Evolutionary conservation across 1,140 invertebrate species (phyloP).

Genomic region (Aphelinus atriplicis): DNA sequence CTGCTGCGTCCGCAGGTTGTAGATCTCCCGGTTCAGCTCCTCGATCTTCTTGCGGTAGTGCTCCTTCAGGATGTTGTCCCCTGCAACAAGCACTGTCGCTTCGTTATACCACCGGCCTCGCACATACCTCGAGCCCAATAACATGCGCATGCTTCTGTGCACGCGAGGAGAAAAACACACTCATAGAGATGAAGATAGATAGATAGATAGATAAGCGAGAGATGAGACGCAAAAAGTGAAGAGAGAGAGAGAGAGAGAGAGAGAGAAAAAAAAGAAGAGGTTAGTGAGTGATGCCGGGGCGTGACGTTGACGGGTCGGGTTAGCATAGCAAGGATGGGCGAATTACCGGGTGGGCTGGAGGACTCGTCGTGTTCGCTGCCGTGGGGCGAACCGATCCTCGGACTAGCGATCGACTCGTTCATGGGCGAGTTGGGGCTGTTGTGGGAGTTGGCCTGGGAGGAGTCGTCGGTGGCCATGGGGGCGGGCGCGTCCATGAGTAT

Average conservation of each 20-base stretch:
- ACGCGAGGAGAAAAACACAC: too few relatives aligned
- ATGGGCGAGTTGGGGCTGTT: slow-evolving; percentile 59
- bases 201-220: too few relatives aligned
- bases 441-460: slow-evolving; percentile 49
- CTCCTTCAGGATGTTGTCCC: slow-evolving; percentile 81
- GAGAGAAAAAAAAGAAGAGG: too few relatives aligned
- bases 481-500: slow-evolving; percentile 63
- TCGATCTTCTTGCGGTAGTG: slow-evolving; percentile 85
- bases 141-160: too few relatives aligned
- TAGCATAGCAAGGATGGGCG: not conserved
- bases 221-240: too few relatives aligned
- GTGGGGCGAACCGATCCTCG: slow-evolving; percentile 60
- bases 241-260: too few relatives aligned
- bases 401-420: slow-evolving; percentile 59
- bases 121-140: too few relatives aligned
- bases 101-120: too few relatives aligned
- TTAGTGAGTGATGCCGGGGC: too few relatives aligned
- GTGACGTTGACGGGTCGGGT: too few relatives aligned
- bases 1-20: slow-evolving; percentile 74
- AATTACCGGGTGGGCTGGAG: slow-evolving; percentile 58
- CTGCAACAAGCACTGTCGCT: slow-evolving; percentile 47
- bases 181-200: too few relatives aligned
- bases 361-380: slow-evolving; percentile 62
- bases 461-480: slow-evolving; percentile 58
- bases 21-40: slow-evolving; percentile 85